Evolutionary conservation across 2,888 invertebrate species (phyloP).

Genomic region (Zonitis immaculata): DNA sequence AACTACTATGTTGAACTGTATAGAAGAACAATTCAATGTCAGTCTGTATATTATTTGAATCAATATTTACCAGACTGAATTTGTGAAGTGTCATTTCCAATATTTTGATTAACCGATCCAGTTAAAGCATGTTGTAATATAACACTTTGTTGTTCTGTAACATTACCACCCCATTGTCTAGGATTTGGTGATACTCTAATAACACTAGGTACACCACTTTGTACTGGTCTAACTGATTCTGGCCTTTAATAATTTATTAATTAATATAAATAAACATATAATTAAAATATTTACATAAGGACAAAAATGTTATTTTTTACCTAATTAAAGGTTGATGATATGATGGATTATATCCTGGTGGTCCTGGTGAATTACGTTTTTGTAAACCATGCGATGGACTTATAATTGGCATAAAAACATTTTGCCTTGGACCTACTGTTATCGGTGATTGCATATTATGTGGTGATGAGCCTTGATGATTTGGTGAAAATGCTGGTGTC

Average conservation of each 20-base stretch:
- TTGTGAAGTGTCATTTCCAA: slow-evolving; percentile 32
- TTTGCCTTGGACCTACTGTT: slow-evolving; percentile 70
- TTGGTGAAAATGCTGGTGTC: slow-evolving; percentile 83
- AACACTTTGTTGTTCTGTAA: slow-evolving; percentile 49
- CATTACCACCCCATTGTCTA: slow-evolving; percentile 41
- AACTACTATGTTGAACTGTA: too few species aligned
- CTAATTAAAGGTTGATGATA: slow-evolving; percentile 48
- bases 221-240: slow-evolving; percentile 64
- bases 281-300: slow-evolving; percentile 7
- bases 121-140: slow-evolving; percentile 44
- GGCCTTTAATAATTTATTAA: slow-evolving; percentile 52
- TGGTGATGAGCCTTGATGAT: slow-evolving; percentile 64
- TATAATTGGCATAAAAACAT: slow-evolving; percentile 88
- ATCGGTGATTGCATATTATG: slow-evolving; percentile 64
- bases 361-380: slow-evolving; percentile 50
- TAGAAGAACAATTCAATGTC: too few species aligned
- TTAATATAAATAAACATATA: slow-evolving; percentile 1
- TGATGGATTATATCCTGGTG: slow-evolving; percentile 40
- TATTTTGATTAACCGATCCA: slow-evolving; percentile 31
- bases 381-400: slow-evolving; percentile 53
- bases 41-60: background rate
- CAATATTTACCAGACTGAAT: slow-evolving; percentile 19
- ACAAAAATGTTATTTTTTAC: slow-evolving; percentile 25
- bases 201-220: slow-evolving; percentile 65
- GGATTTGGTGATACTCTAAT: slow-evolving; percentile 78